Conservation (phyloP, 2,888 invertebrate species). For the Oxytorus armatus region DNA sequence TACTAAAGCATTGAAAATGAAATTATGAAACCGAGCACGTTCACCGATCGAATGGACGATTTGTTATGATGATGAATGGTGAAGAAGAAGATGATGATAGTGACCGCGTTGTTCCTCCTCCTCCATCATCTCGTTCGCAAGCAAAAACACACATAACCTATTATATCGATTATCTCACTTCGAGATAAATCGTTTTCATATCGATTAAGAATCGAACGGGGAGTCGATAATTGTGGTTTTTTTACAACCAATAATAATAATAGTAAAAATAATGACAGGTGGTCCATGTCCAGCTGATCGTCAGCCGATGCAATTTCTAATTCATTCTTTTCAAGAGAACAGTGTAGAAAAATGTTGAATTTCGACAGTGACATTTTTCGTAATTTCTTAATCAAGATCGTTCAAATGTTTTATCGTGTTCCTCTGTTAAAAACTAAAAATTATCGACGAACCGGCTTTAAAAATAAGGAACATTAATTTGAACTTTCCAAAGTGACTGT, state of each 20-base stretch:
- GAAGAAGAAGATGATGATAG: too few species aligned
- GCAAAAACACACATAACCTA: background rate
- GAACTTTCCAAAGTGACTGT: slow-evolving; percentile 35
- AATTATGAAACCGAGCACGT: slow-evolving; percentile 33
- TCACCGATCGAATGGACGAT: slow-evolving; percentile 38
- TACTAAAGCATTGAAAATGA: slow-evolving; percentile 24
- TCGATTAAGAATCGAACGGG: slow-evolving; percentile 17
- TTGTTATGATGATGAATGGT: slow-evolving; percentile 26
- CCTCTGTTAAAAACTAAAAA: background rate
- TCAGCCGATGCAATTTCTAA: slow-evolving; percentile 28
- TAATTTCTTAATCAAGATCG: background rate
- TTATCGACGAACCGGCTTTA: slow-evolving; percentile 15
- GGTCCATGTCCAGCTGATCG: slow-evolving; percentile 30
- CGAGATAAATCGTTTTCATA: slow-evolving; percentile 16
- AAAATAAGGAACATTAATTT: background rate
- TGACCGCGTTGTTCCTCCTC: too few species aligned
- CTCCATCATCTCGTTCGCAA: slow-evolving; percentile 6
- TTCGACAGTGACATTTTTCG: background rate
- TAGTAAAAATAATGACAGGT: background rate
- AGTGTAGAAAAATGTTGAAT: slow-evolving; percentile 4
- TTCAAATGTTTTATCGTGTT: background rate
- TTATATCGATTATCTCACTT: background rate
- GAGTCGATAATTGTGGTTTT: too few species aligned
- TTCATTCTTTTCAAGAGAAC: background rate
- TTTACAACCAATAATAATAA: background rate